phyloP scores from a whole-genome alignment of 2,113 vertebrate genomes.

The Entelurus aequoreus region DNA sequence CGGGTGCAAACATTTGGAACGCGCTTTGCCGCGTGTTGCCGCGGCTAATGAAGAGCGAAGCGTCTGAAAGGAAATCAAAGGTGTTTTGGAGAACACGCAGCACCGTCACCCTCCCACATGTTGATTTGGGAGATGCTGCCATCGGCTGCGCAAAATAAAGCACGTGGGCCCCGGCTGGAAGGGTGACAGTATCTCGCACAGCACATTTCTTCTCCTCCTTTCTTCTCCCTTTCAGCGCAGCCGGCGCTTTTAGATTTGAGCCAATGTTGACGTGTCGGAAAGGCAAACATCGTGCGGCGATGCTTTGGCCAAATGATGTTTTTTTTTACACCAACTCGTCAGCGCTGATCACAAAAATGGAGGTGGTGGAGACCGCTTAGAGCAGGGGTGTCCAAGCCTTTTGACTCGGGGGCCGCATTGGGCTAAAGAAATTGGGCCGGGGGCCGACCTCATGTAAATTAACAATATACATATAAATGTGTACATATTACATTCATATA shows the following conservation, averaged over 20 bases:
- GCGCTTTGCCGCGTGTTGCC: slow-evolving; percentile 19
- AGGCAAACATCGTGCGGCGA: background rate
- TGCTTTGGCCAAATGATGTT: background rate
- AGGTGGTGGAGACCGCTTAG: too few relatives aligned
- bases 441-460: too few relatives aligned
- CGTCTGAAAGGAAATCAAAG: slow-evolving; percentile 49
- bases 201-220: slow-evolving; percentile 21
- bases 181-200: slow-evolving; percentile 45
- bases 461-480: too few relatives aligned
- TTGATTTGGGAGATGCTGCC: slow-evolving; percentile 56
- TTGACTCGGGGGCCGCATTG: too few relatives aligned
- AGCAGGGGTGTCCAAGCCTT: too few relatives aligned
- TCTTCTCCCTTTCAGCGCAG: slow-evolving; percentile 1
- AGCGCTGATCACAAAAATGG: background rate
- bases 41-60: slow-evolving; percentile 46
- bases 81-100: slow-evolving; percentile 40
- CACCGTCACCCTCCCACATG: slow-evolving; percentile 60
- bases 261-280: slow-evolving; percentile 1
- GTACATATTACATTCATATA: too few relatives aligned
- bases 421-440: too few relatives aligned
- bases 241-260: slow-evolving; percentile 9
- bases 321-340: background rate
- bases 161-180: slow-evolving; percentile 51
- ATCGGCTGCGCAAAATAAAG: slow-evolving; percentile 58
- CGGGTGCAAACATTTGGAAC: slow-evolving; percentile 5